A percentile compares a stretch with the other conserved stretches of the same genome.
Conservation (phyloP, 2,888 invertebrate species). For the Oxyteleia sp. region DNA sequence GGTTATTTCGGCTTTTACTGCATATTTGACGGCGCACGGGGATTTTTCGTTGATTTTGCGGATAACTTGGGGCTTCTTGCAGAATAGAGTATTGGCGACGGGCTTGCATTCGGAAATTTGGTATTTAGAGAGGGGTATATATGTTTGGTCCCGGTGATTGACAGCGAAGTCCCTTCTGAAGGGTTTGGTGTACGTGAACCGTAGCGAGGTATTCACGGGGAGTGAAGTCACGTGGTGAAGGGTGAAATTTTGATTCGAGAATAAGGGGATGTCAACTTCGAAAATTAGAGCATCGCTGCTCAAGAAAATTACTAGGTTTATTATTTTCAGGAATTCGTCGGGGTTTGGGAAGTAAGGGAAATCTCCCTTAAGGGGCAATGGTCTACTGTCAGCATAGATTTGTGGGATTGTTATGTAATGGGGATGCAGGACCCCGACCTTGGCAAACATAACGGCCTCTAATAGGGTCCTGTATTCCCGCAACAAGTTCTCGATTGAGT, state of each 20-base stretch:
- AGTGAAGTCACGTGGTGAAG: neutral
- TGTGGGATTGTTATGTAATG: neutral
- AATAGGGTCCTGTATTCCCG: neutral
- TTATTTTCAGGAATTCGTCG: neutral
- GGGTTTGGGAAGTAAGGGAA: neutral
- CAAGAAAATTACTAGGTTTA: neutral
- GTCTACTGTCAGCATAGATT: neutral
- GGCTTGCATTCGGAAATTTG: neutral
- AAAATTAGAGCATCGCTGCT: neutral
- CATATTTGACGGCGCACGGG: neutral
- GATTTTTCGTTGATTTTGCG: neutral
- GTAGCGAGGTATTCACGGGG: neutral
- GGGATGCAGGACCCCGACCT: neutral
- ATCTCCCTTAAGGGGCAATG: neutral
- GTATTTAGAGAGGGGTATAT: neutral
- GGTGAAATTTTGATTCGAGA: neutral
- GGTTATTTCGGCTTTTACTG: neutral
- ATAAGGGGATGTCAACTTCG: neutral
- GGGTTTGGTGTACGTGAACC: neutral
- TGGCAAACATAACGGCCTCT: neutral
- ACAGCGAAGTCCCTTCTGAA: neutral
- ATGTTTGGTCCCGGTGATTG: neutral
- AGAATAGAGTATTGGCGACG: neutral
- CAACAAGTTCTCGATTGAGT: neutral
- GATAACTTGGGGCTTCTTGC: neutral